Percentiles rank a stretch among this genome's conserved stretches.
phyloP scores from a whole-genome alignment of 2,797 vertebrate species.

The Hoplostethus mediterraneus region DNA sequence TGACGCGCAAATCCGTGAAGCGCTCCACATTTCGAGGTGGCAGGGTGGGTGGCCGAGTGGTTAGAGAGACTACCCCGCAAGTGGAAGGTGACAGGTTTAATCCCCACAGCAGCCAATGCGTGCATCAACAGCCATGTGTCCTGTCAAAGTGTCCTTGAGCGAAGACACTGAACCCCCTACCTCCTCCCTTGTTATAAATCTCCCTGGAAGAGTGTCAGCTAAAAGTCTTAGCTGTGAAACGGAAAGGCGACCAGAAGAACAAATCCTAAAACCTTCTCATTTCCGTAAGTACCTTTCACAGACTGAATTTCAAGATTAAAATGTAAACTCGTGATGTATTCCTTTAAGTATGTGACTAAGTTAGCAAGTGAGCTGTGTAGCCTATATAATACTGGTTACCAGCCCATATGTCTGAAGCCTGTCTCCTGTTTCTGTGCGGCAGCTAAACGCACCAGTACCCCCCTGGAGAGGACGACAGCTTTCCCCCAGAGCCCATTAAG shows the following conservation, averaged over 20 bases:
- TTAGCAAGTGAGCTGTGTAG: neutral
- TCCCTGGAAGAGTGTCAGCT: constrained; percentile 24
- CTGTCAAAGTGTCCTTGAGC: constrained; percentile 47
- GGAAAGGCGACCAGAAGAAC: constrained; percentile 36
- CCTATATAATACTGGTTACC: neutral
- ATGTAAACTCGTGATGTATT: neutral
- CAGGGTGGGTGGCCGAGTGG: neutral
- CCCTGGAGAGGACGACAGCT: neutral
- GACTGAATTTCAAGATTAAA: neutral
- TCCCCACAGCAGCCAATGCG: constrained; percentile 5
- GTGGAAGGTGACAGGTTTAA: constrained; percentile 39
- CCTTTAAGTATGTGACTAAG: neutral
- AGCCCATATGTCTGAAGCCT: constrained; percentile 24
- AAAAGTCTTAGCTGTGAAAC: constrained; percentile 38
- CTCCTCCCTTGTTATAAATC: constrained; percentile 28
- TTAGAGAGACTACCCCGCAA: neutral
- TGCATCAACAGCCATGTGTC: constrained; percentile 31
- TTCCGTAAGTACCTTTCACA: neutral
- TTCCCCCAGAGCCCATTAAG: neutral
- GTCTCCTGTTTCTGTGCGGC: constrained; percentile 15
- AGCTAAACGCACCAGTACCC: neutral
- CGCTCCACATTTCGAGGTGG: neutral
- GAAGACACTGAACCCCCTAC: constrained; percentile 22
- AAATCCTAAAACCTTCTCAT: neutral
- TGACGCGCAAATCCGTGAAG: too few relatives aligned